Evolutionary conservation across 2,797 vertebrate species (phyloP).

Genomic region (Sorex maritimensis): DNA sequence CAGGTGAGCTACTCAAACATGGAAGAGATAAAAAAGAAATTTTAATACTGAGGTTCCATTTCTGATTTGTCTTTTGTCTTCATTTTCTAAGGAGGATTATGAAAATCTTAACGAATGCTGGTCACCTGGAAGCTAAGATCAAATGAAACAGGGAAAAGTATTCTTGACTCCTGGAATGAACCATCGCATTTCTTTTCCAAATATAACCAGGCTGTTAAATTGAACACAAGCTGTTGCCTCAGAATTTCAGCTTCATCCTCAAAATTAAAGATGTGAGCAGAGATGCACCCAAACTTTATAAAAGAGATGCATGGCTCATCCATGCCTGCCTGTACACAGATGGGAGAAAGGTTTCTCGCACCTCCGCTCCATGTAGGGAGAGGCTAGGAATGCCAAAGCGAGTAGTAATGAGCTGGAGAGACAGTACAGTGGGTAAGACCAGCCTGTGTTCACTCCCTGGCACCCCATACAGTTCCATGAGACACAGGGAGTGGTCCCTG

Average conservation of each 20-base stretch:
- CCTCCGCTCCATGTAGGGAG: background rate
- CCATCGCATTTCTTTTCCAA: slow-evolving; percentile 38
- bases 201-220: slow-evolving; percentile 43
- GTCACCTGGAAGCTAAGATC: slow-evolving; percentile 22
- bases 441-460: too few species aligned
- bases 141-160: slow-evolving; percentile 36
- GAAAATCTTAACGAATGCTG: slow-evolving; percentile 53
- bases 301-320: background rate
- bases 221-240: slow-evolving; percentile 4
- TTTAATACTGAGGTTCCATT: background rate
- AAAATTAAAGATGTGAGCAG: background rate
- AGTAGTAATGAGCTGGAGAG: too few species aligned
- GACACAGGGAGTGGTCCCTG: too few species aligned
- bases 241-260: slow-evolving; percentile 44
- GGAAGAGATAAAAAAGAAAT: slow-evolving; percentile 37
- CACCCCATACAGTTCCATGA: too few species aligned
- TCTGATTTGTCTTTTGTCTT: slow-evolving; percentile 20
- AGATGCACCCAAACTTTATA: slow-evolving; percentile 41
- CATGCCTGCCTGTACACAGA: background rate
- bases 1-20: background rate
- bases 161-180: slow-evolving; percentile 43
- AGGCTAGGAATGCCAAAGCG: background rate
- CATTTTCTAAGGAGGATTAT: slow-evolving; percentile 16
- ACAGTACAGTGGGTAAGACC: too few species aligned
- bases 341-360: background rate